Conservation (phyloP, 2,113 vertebrate genomes). For the Psophia crepitans region DNA sequence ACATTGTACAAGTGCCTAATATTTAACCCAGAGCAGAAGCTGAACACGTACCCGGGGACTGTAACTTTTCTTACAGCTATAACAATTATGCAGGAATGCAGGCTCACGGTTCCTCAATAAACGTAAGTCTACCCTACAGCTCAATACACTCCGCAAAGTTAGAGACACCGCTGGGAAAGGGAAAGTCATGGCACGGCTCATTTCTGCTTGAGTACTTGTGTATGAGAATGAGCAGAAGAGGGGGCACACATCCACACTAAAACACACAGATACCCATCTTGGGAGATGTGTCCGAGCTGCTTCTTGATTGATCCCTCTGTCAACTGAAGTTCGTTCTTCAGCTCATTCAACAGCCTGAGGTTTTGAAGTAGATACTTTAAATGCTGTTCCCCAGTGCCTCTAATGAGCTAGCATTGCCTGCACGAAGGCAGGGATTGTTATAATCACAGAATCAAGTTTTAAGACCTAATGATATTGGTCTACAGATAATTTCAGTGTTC, state of each 20-base stretch:
- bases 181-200: background rate
- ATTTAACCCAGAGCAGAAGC: background rate
- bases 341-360: background rate
- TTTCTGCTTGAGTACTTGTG: background rate
- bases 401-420: background rate
- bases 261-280: background rate
- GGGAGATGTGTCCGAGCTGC: background rate
- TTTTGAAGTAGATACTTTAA: slow-evolving; percentile 25
- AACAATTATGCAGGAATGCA: background rate
- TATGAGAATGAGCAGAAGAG: background rate
- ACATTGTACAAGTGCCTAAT: background rate
- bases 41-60: background rate
- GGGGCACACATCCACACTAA: background rate
- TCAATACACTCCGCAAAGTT: background rate
- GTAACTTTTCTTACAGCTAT: background rate
- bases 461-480: background rate
- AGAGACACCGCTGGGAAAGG: background rate
- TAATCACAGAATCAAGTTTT: slow-evolving; percentile 11
- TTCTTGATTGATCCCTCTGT: slow-evolving; percentile 15
- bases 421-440: background rate
- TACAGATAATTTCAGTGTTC: background rate
- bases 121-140: background rate
- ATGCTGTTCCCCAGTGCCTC: background rate
- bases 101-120: background rate
- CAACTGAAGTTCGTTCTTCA: slow-evolving; percentile 2